These are phyloP conservation scores for Bostrychus sinensis DNA, from an alignment of 2,113 vertebrate genomes.

Conservation along the genomic window DNA sequence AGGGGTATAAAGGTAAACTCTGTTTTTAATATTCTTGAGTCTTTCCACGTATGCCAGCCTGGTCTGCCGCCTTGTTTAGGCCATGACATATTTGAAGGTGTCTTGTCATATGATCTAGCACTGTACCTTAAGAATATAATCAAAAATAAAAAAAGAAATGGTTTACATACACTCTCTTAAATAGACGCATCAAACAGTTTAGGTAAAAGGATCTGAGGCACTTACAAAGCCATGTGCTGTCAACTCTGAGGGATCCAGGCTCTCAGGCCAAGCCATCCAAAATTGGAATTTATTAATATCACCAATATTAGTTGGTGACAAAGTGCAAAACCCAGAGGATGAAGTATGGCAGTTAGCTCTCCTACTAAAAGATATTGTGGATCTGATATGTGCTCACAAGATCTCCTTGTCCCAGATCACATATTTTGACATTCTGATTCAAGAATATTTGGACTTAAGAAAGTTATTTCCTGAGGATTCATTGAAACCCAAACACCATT, in stretches of 20 bases:
- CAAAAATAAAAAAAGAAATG: conserved; percentile 24
- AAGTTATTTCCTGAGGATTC: conserved; percentile 10
- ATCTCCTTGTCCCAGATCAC: conserved; percentile 20
- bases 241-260: conserved; percentile 11
- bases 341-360: conserved; percentile 26
- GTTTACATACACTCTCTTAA: conserved; percentile 21
- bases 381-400: conserved; percentile 23
- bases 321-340: conserved; percentile 21
- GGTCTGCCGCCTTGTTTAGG: no score
- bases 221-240: conserved; percentile 23
- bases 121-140: conserved; percentile 28
- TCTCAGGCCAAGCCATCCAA: conserved; percentile 27
- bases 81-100: conserved; percentile 22
- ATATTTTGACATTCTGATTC: conserved; percentile 19
- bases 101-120: conserved; percentile 25
- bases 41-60: no score
- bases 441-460: conserved; percentile 17
- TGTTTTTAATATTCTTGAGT: no score
- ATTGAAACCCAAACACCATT: conserved; percentile 17
- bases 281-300: conserved; percentile 37
- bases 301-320: conserved; percentile 26
- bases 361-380: conserved; percentile 21
- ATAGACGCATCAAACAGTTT: conserved; percentile 27
- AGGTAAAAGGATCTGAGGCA: conserved; percentile 29
- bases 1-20: no score